Evolutionary conservation across 35 echinoderm and acorn worm genomes (phyloP), one percentile per base, ranked within the genome.

Genomic region (Ptychodera flava): DNA sequence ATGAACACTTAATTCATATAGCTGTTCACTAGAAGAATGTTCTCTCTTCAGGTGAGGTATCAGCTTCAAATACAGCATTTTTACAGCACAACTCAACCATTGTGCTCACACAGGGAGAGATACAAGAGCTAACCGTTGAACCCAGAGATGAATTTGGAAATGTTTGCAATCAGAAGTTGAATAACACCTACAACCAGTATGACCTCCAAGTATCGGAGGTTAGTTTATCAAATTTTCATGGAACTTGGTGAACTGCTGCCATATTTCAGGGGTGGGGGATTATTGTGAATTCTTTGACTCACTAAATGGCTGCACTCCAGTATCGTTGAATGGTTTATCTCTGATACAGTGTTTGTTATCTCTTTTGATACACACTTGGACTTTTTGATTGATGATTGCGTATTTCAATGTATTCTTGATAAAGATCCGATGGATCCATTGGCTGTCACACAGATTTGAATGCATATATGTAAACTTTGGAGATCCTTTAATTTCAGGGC

Each of bases 111-210:
- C 87, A 90, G 77, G 84, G 79, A 30, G 77, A 80, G 15, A 33
- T 88, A 16, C 88, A 92, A 36, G 83, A 88, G 12, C 79, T 99
- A 28, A 86, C 88, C 38, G 79, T 94, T 37, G 95, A 94, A 45
- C 87, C 87, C n/a, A 90, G 95, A 76, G 92, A 97, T 78, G 75
- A 90, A 81, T 99, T 78, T 89, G 92, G 90, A 30, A 99, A 99
- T 80, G 82, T 92, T 35, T 97, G 94, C 76, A 90, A 89, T 33
- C 79, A 89, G n/a, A 81, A 90, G 37, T 36, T 78, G 33, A 81
- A 86, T 83, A 84, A 33, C 83, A 89, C 82, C 35, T 76, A 77
- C 86, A 85, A 80, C 77, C 85, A 91, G 34, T 94, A 91, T 89
- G 38, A 91, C 27, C 77, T 99, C 35, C 75, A 90, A 31, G 90